Conservation (phyloP, 1,140 invertebrate genomes). For the Drosophila ananassae region DNA sequence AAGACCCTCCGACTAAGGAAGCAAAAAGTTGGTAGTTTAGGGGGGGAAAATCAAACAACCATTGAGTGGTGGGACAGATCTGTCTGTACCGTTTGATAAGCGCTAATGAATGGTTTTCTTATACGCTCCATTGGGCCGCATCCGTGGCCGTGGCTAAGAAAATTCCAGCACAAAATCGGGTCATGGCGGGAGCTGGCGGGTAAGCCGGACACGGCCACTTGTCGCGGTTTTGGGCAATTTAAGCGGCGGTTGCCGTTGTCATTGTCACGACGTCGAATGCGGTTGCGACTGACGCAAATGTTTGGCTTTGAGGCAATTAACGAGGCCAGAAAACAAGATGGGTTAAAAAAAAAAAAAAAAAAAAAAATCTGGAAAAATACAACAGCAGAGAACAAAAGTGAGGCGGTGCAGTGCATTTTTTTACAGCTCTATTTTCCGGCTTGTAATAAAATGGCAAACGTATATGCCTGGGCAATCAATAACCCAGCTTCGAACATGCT, state of each 20-base stretch:
- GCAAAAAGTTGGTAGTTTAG: conserved; percentile 58
- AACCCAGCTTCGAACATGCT: conserved; percentile 59
- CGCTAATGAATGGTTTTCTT: conserved; percentile 82
- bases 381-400: conserved; percentile 33
- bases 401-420: conserved; percentile 18
- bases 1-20: neutral
- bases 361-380: neutral
- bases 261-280: conserved; percentile 67
- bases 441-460: conserved; percentile 78
- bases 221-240: conserved; percentile 81
- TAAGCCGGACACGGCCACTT: conserved; percentile 64
- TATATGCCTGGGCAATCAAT: conserved; percentile 78
- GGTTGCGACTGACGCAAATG: conserved; percentile 73
- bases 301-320: conserved; percentile 82
- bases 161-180: conserved; percentile 17
- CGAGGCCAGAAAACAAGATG: conserved; percentile 53
- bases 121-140: conserved; percentile 72
- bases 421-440: conserved; percentile 49
- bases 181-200: conserved; percentile 5
- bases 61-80: conserved; percentile 63
- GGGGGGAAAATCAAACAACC: conserved; percentile 70
- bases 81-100: conserved; percentile 71
- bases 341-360: conserved; percentile 4
- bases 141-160: conserved; percentile 32
- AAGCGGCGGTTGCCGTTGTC: conserved; percentile 78